Conservation (phyloP, 2,113 vertebrate genomes). For the Illadopsis cleaveri region DNA sequence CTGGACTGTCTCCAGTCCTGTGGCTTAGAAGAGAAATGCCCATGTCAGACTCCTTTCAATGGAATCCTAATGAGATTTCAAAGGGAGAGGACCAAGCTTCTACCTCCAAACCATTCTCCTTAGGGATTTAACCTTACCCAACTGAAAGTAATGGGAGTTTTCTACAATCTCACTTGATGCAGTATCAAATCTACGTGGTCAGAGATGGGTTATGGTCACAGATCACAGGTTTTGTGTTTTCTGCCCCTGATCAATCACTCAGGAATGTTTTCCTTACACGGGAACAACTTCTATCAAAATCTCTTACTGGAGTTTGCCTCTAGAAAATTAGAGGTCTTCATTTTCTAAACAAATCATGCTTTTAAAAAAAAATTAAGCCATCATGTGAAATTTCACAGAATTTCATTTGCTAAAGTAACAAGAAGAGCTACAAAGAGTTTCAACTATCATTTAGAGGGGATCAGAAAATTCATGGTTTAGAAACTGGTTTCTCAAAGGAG, state of each 20-base stretch:
- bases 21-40: not conserved
- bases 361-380: not conserved
- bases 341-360: not conserved
- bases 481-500: not conserved
- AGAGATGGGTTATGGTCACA: not conserved
- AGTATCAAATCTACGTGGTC: not conserved
- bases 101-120: not conserved
- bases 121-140: not conserved
- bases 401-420: rapidly evolving
- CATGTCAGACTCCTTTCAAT: rapidly evolving
- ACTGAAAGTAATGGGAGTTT: not conserved
- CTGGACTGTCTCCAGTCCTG: not conserved
- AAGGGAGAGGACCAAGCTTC: not conserved
- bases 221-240: not conserved
- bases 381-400: not conserved
- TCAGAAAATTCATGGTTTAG: not conserved
- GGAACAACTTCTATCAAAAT: not conserved
- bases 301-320: not conserved
- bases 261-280: not conserved
- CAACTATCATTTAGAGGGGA: not conserved
- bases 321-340: not conserved
- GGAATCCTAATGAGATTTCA: not conserved
- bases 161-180: not conserved
- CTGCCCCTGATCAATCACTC: not conserved
- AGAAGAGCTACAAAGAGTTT: not conserved